Evolutionary conservation across 1,140 invertebrate genomes (phyloP).

Genomic region (Varroa destructor): DNA sequence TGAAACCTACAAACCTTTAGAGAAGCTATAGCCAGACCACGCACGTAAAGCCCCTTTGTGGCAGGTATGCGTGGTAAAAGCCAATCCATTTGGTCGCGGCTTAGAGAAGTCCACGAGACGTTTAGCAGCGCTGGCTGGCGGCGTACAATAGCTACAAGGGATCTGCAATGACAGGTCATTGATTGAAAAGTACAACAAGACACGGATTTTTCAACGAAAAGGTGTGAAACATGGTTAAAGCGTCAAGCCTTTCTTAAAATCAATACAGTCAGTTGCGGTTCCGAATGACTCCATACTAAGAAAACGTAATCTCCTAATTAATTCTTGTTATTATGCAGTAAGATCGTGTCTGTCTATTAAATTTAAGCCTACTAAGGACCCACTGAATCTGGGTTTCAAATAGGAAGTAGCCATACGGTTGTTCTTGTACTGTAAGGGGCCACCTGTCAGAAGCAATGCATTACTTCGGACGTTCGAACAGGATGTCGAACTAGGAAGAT

Average conservation of each 20-base stretch:
- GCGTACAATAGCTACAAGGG: constrained; percentile 66
- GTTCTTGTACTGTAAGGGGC: too few relatives aligned
- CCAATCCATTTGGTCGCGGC: constrained; percentile 71
- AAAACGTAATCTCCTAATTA: too few relatives aligned
- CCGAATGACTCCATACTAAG: too few relatives aligned
- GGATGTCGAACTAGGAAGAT: too few relatives aligned
- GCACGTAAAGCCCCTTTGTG: constrained; percentile 60
- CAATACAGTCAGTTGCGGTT: neutral
- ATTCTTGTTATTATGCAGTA: too few relatives aligned
- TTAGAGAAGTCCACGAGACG: constrained; percentile 71
- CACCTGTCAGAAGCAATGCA: too few relatives aligned
- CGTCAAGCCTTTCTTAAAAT: neutral
- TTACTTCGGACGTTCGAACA: too few relatives aligned
- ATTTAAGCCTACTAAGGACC: too few relatives aligned
- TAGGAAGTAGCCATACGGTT: too few relatives aligned
- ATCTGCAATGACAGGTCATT: constrained; percentile 29
- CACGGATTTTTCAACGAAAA: neutral
- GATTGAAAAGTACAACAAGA: neutral
- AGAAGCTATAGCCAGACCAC: constrained; percentile 50
- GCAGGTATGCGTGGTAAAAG: constrained; percentile 66
- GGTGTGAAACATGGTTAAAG: neutral
- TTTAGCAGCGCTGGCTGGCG: constrained; percentile 65
- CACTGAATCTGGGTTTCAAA: too few relatives aligned
- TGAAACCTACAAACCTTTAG: constrained; percentile 1
- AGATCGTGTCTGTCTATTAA: too few relatives aligned